phyloP scores from a whole-genome alignment of 2,888 invertebrate species.

The Eilema caniola region DNA sequence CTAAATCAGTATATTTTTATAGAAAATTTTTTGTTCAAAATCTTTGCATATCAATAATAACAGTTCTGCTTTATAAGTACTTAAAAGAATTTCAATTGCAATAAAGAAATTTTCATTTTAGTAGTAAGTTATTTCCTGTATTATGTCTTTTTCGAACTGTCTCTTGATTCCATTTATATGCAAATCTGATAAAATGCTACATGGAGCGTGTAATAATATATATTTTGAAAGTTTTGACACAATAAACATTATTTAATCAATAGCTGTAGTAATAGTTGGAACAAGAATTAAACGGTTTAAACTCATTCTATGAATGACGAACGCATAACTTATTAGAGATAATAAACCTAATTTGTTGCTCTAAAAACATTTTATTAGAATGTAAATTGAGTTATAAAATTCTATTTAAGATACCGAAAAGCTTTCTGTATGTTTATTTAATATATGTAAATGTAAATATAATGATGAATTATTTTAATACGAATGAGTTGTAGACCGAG shows the following conservation, averaged over 20 bases:
- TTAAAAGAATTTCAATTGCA: too few species aligned
- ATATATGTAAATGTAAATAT: constrained; percentile 9
- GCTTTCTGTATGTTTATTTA: constrained; percentile 2
- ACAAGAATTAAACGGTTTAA: not conserved
- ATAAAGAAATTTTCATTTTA: too few species aligned
- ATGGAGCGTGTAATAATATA: too few species aligned
- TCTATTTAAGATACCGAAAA: not conserved
- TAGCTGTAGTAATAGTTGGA: not conserved
- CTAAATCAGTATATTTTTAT: too few species aligned
- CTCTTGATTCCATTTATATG: too few species aligned
- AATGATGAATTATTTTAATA: constrained; percentile 18
- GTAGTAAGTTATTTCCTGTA: too few species aligned
- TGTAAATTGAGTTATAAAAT: constrained; percentile 1
- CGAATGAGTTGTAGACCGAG: constrained; percentile 6
- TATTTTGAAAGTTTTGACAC: not conserved
- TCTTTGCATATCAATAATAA: too few species aligned
- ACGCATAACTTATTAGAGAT: not conserved
- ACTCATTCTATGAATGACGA: not conserved
- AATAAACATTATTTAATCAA: not conserved
- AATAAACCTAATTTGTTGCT: not conserved
- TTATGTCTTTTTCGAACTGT: too few species aligned
- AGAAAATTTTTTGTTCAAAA: too few species aligned
- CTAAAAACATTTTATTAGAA: not conserved
- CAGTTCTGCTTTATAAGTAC: too few species aligned
- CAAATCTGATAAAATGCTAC: too few species aligned